Conservation (phyloP, 2,113 vertebrate genomes). For the Tauraco erythrolophus region DNA sequence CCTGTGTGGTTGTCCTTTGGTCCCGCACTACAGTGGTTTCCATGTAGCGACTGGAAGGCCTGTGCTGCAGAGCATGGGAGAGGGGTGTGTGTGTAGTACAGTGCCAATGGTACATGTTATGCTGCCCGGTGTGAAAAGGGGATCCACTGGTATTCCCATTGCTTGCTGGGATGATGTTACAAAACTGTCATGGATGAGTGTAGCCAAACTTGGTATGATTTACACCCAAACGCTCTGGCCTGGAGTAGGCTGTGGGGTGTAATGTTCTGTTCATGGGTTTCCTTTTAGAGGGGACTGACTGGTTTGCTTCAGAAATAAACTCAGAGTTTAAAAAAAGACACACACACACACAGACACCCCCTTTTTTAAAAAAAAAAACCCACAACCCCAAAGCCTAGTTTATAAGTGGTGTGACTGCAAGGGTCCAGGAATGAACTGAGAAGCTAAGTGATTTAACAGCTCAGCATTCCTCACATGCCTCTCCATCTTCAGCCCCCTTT, state of each 20-base stretch:
- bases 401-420: background rate
- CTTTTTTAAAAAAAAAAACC: too few relatives aligned
- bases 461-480: background rate
- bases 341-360: too few relatives aligned
- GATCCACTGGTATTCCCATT: background rate
- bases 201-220: background rate
- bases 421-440: background rate
- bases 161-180: background rate
- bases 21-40: background rate
- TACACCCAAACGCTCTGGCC: background rate
- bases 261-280: background rate
- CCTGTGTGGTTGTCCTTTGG: background rate
- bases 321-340: background rate
- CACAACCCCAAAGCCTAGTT: background rate
- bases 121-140: background rate
- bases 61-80: background rate
- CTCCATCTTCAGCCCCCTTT: background rate
- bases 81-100: rapidly evolving
- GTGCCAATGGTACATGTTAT: background rate
- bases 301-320: background rate
- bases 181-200: background rate
- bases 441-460: background rate
- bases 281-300: background rate
- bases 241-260: background rate
- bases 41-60: background rate